Base-by-base conservation (phyloP, 2,797 vertebrate genomes). In the Atherinosoma microstoma region DNA sequence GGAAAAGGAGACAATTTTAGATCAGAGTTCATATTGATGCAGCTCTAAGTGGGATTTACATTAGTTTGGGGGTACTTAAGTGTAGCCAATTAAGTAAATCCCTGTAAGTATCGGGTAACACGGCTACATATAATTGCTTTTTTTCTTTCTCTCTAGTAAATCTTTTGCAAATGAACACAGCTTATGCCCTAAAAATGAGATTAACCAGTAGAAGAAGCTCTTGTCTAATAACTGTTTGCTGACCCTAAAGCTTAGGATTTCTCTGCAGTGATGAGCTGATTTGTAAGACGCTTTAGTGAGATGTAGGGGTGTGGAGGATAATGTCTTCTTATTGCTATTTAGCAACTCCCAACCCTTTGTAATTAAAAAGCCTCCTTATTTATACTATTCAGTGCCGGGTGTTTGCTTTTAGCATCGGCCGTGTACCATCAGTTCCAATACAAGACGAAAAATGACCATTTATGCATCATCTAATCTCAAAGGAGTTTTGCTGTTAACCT, bases 1-100 rank as follows among this genome's bases (percentile, higher is more conserved):
- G 18, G 66, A 67, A 77, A 73, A 70, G 70, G 66, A 82, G 81
- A 64, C 42, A 24, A 30, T 75, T 78, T 67, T 40, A 68, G 83
- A 76, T 86, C 81, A 85, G 56, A 86, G 87, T 47, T 90, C 74
- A 85, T 86, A 85, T 89, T 92, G 86, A 79, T 87, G 69, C 70
- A 78, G 79, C 67, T 83, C 64, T 70, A 74, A 75, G 64, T 30
- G 57, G 86, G 76, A 86, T 90, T 82, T 80, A 80, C 72, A 66
- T 73, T 64, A 72, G 80, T 82, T 80, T 73, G 80, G 78, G 69
- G 64, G 72, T 53, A 59, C 79, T 82, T 84, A 74, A 75, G 67
- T 63, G 67, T 56, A 70, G 80, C 59, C 76, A 77, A 79, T 82
- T 87, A 75, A 53, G 65, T 84, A 82, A 89, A 91, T 83, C 80